Conservation (phyloP, 2,888 invertebrate species). For the Cryptocephalus primarius region DNA sequence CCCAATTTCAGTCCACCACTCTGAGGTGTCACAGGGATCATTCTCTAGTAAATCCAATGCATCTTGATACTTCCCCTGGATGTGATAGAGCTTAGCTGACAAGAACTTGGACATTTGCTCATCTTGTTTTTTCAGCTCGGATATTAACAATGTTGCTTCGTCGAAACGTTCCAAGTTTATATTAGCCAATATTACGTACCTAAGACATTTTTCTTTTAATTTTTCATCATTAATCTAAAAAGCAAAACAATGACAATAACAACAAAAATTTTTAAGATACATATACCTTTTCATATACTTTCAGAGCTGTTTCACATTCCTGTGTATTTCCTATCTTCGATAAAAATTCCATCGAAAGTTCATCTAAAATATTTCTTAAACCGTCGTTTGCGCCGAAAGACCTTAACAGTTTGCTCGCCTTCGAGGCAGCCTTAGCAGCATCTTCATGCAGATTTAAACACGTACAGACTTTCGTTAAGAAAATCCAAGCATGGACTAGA, state of each 20-base stretch:
- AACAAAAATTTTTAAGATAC: slow-evolving; percentile 4
- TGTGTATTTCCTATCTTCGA: slow-evolving; percentile 36
- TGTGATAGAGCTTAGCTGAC: slow-evolving; percentile 41
- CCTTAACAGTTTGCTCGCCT: slow-evolving; percentile 32
- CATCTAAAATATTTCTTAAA: slow-evolving; percentile 24
- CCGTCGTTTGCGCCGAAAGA: slow-evolving; percentile 24
- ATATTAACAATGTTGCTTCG: slow-evolving; percentile 31
- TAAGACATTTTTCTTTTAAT: slow-evolving; percentile 12
- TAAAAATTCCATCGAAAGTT: slow-evolving; percentile 34
- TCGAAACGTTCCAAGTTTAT: slow-evolving; percentile 34
- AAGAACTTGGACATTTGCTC: slow-evolving; percentile 33
- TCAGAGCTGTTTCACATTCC: slow-evolving; percentile 36
- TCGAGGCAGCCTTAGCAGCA: slow-evolving; percentile 34
- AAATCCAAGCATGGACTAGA: slow-evolving; percentile 38
- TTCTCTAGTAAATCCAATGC: slow-evolving; percentile 42
- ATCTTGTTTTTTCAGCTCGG: slow-evolving; percentile 26
- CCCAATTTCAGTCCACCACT: slow-evolving; percentile 49
- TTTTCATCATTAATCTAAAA: slow-evolving; percentile 18
- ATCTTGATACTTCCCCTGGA: slow-evolving; percentile 42
- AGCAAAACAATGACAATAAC: not conserved
- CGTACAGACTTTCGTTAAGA: slow-evolving; percentile 39
- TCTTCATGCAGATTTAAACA: slow-evolving; percentile 42
- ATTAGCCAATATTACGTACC: slow-evolving; percentile 27
- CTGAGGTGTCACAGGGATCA: slow-evolving; percentile 35
- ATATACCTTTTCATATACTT: slow-evolving; percentile 32